Base-by-base conservation (phyloP, 2,797 vertebrate genomes). In the Karalla daura region DNA sequence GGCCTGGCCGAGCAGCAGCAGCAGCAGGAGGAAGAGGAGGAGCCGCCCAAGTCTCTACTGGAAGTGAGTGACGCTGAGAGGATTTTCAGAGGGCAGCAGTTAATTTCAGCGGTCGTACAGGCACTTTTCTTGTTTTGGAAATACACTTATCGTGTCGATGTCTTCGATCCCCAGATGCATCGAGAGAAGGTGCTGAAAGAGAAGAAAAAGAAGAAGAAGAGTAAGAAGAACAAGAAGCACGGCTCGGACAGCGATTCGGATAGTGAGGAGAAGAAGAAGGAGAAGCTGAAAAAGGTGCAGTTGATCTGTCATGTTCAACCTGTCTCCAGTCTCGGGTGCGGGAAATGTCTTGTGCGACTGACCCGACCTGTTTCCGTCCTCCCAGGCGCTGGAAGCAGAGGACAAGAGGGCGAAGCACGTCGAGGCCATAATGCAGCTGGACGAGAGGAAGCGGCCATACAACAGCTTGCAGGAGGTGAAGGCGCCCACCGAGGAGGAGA, bases 401-500 rank as follows among this genome's bases (percentile, higher is more conserved):
- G 96, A 98, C 74, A 95, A 96, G 82, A 91, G 96, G 23, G 93
- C 96, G 77, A 96, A 96, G 75, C 95, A 96, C 0, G 90, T 98
- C 20, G 95, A 96, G 1, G 92, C 95, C 53, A 90, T 97, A 50
- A 91, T 99, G 96, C 95, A 95, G 86, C 0, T 97, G 1, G 98
- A 99, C n/a, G 98, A 99, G 88, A 94, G 97, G 81, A 98, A 98
- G 87, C 92, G 98, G 41, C 95, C 96, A 0, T 99, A 98, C 87
- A 94, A 80, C 88, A 98, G 95, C 76, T 43, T 96, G 0, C 91
- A 89, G 76, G 98, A 98, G 79, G 80, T 93, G 20, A 95, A 94
- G 67, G 97, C 98, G n/a, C 98, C 98, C 47, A 96, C 97, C 0
- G 98, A 99, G 80, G 98, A 98, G 85, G 98, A 99, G 88, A 96